Evolutionary conservation across 2,797 vertebrate species (phyloP), one percentile per base, ranked within the genome.

Genomic region (Rousettus madagascariensis): DNA sequence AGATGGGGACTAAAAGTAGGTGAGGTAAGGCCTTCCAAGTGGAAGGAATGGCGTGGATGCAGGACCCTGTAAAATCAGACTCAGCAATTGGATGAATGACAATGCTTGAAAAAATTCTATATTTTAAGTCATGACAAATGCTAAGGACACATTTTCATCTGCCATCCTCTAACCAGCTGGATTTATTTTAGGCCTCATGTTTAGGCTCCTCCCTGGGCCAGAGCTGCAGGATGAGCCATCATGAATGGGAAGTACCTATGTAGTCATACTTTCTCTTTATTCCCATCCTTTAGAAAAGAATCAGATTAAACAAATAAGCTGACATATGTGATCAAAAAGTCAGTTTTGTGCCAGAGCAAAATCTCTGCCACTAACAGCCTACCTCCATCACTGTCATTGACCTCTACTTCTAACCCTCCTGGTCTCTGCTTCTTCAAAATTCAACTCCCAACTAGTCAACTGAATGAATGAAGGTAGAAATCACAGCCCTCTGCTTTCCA

Each of bases 401-500:
- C 38, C 53, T 80, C 53, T 10, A 38, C 66, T 51, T 55, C 33
- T 24, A 38, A 68, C 24, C 8, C 5, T 83, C 22, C 83, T 33
- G 26, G 1, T 71, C 55, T 77, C 55, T 89, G 69, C 57, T 65
- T 72, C 65, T 79, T 26, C 26, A 41, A 61, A 51, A 66, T 94
- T 93, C 59, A 13, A 77, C 90, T 93, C 84, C 24, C 61, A 91
- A 12, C 79, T 80, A 86, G 41, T 91, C 91, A 89, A 89, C 41
- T 59, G 17, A 33, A 89, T 89, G 43, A 93, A 95, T 94, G 65
- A 82, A 86, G n/a, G 69, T 80, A 88, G 72, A 92, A 95, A 97
- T 83, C 69, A 84, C 43, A 94, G 86, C 86, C 85, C 94, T 94
- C 82, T 91, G 55, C 71, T 94, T 95, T 96, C 49, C n/a, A 61